A percentile compares a stretch with the other conserved stretches of the same genome.
These are phyloP conservation scores for Miniopterus natalensis DNA, from an alignment of 2,113 vertebrate species.

Conservation along the genomic window DNA sequence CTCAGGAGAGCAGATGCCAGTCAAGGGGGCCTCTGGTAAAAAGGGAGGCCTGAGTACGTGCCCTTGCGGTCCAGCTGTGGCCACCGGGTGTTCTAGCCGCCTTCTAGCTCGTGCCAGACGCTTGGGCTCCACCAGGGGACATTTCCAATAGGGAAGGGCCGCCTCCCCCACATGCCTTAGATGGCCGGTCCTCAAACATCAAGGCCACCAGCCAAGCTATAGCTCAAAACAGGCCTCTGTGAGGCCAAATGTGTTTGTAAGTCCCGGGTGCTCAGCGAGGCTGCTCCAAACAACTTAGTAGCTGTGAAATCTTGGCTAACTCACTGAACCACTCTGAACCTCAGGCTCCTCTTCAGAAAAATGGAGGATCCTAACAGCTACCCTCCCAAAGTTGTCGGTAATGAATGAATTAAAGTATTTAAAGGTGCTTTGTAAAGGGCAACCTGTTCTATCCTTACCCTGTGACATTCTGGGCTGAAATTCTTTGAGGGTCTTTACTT, in stretches of 20 bases:
- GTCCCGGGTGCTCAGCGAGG: not conserved
- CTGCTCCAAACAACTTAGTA: not conserved
- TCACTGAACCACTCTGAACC: constrained; percentile 27
- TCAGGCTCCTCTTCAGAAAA: constrained; percentile 58
- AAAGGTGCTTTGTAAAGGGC: constrained; percentile 4
- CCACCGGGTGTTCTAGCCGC: not conserved
- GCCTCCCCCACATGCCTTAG: constrained; percentile 30
- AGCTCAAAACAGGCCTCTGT: not conserved
- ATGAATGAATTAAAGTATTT: not conserved
- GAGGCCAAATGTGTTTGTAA: not conserved
- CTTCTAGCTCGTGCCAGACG: not conserved
- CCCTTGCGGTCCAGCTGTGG: not conserved
- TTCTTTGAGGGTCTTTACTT: not conserved
- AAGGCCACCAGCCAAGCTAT: not conserved
- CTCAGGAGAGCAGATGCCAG: not conserved
- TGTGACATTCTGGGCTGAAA: not conserved
- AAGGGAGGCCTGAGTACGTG: not conserved
- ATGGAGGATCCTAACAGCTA: not conserved
- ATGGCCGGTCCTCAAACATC: not conserved
- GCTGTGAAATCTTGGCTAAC: not conserved
- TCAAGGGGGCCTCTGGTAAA: not conserved
- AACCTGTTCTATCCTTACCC: not conserved
- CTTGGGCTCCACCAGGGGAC: not conserved
- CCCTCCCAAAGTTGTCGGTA: not conserved
- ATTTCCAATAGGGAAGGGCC: constrained; percentile 21